Evolutionary conservation across 37 sponge, comb jelly and placozoan genomes (phyloP), one percentile per base, ranked within the genome.

Genomic region (Oopsacas minuta): DNA sequence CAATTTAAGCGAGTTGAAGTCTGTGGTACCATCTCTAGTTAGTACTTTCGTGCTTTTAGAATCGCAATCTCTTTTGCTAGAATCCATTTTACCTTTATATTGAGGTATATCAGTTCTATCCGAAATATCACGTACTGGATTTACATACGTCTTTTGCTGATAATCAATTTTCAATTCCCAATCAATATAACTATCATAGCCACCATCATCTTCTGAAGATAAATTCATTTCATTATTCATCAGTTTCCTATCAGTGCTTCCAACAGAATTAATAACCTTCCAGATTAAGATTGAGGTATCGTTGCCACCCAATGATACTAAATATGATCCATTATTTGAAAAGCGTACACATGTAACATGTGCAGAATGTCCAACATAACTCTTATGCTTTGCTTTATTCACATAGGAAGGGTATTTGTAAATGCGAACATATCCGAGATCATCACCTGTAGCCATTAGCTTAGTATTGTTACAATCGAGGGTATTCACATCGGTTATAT

Each of bases 271-370:
- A 30, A 39, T 38, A 81, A 88, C 52, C 10, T 61, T 23, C 99
- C 99, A 97, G 36, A 97, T 87, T 86, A 97, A 88, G 28, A 97
- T 86, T 37, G 93, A 86, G 37, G 85, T 92, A 87, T 97, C 99
- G 36, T 88, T 96, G 5, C 99, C 99, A 0, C 99, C 99, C 28
- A 85, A 83, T 1, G 99, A 94, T 10, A 97, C 83, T 52, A 97
- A 88, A 32, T 87, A 52, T 1, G 37, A 39, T 84, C 85, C 88
- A 82, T 91, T 90, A 84, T 86, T 52, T 15, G 94, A 87, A 90
- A 91, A 97, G 37, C 95, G 37, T 17, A 97, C 95, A 83, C 93
- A 95, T 25, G 99, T 97, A 84, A 97, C 99, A 86, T 97, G 99
- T 81, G 99, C 94, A 23, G 95, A 95, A 84, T 97, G 99, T 34